A percentile compares a stretch with the other conserved stretches of the same genome.
phyloP scores from a whole-genome alignment of 2,797 vertebrate genomes.

The Chaetophractus vellerosus region DNA sequence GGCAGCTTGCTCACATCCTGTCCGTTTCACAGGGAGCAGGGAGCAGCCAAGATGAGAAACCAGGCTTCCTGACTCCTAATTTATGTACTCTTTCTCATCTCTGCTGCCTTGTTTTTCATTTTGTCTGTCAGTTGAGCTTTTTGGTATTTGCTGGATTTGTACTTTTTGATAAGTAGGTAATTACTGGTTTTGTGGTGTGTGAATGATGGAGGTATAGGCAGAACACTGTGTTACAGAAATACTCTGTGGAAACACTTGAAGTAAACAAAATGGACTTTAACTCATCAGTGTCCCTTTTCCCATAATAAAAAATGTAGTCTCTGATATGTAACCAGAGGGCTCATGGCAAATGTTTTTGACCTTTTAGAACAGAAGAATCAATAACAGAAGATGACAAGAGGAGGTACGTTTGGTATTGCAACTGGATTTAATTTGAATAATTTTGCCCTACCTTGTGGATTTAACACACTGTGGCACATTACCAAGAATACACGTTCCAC shows the following conservation, averaged over 20 bases:
- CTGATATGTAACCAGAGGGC: background rate
- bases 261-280: background rate
- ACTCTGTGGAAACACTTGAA: background rate
- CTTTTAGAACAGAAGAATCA: slow-evolving; percentile 94
- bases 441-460: background rate
- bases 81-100: background rate
- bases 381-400: slow-evolving; percentile 96
- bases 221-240: background rate
- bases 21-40: fast-evolving
- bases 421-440: slow-evolving; percentile 52
- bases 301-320: background rate
- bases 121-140: background rate
- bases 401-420: slow-evolving; percentile 89
- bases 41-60: background rate
- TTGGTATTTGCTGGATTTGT: background rate
- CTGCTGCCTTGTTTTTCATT: background rate
- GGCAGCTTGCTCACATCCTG: background rate
- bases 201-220: background rate
- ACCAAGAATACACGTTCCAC: background rate
- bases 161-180: slow-evolving; percentile 39
- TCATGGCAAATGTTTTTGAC: slow-evolving; percentile 78
- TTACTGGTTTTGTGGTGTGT: background rate
- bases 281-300: background rate
- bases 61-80: background rate
- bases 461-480: background rate